Base-by-base conservation (phyloP, 2,888 invertebrate genomes). In the Listrodromus nycthemerus region DNA sequence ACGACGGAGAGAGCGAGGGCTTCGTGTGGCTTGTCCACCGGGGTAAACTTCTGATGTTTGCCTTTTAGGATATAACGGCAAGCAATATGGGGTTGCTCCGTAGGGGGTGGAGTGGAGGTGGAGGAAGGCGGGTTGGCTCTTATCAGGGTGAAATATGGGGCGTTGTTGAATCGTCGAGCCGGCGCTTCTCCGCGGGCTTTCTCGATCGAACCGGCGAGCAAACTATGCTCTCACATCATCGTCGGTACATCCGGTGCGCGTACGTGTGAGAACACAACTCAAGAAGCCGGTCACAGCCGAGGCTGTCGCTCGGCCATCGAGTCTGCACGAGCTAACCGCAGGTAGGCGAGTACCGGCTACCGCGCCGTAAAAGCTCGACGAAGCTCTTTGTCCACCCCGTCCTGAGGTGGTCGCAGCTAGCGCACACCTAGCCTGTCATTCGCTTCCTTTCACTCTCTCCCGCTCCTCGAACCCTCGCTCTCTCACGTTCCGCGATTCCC, bases 41-140 rank as follows among this genome's bases (percentile, higher is more conserved):
- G 74, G 75, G 70, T 83, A 83, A 83, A 79, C 82, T 83, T 79
- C 79, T 75, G 79, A 83, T 83, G 82, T 79, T 79, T 79, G 79
- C 74, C 75, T 79, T 79, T 83, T 70, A 70, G 69, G 63, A 58
- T 65, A 61, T 41, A 74, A 74, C 52, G 10, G 24, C 55, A 41
- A 41, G 41, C 41, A 41, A 41, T 41, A 41, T 41, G 41, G 41
- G 3, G 41, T 0, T 2, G 13, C 2, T 2, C 41, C 10, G 21
- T 0, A 24, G 33, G 19, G 33, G 30, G 7, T 0, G 7, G 8
- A 2, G 33, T 7, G 33, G 33, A 1, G 33, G 33, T 7, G 8
- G 8, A 0, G 8, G 33, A 7, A 8, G 7, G 7, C 52, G 61
- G 69, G 27, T 21, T 69, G 24, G 79, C 75, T 83, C 79, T 83